Evolutionary conservation across 2,888 invertebrate genomes (phyloP).

Genomic region (Drosophila melanosoma): DNA sequence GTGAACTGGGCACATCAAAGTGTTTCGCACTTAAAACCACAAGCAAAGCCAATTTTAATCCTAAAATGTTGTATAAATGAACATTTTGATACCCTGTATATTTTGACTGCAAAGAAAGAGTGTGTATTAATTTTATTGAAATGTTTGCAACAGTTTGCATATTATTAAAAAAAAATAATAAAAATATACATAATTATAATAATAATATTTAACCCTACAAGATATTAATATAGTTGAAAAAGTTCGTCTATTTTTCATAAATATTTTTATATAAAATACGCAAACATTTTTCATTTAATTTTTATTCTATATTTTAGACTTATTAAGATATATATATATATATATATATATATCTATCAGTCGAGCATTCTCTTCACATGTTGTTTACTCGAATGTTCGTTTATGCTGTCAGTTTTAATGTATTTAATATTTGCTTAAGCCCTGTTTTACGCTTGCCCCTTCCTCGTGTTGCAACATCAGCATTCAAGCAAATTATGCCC

Average conservation of each 20-base stretch:
- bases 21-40: conserved; percentile 42
- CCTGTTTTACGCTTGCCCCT: conserved; percentile 13
- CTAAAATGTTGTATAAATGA: conserved; percentile 2
- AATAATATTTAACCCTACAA: not conserved
- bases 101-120: not conserved
- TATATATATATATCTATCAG: not conserved
- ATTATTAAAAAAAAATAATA: not conserved
- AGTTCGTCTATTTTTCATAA: not conserved
- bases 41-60: conserved; percentile 67
- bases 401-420: conserved; percentile 73
- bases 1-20: conserved; percentile 63
- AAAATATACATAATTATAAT: no score
- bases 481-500: conserved; percentile 60
- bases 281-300: not conserved
- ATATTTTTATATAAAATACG: not conserved
- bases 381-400: conserved; percentile 47
- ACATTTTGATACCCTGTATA: conserved; percentile 9
- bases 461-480: not conserved
- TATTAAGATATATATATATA: not conserved
- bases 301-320: not conserved
- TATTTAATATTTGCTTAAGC: conserved; percentile 76
- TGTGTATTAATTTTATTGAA: not conserved
- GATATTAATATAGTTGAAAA: no score
- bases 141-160: not conserved
- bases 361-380: not conserved